Evolutionary conservation across 2,888 invertebrate species (phyloP).

Genomic region (Amiota communis): DNA sequence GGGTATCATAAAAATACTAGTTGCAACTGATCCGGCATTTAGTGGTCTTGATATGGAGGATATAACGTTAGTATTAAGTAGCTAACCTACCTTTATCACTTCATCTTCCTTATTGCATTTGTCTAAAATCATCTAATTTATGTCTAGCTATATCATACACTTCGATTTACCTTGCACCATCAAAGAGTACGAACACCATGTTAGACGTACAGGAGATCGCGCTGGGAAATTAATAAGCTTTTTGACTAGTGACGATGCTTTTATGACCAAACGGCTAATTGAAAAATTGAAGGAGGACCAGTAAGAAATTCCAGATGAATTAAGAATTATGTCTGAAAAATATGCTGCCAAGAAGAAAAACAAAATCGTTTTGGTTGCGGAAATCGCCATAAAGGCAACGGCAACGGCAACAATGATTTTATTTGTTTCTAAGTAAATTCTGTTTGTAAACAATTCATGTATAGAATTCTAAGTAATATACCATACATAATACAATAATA

Average conservation of each 20-base stretch:
- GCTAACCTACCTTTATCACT: background rate
- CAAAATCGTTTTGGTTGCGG: no score
- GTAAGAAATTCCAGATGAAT: no score
- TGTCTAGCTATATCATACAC: constrained; percentile 81
- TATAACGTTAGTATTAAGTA: constrained; percentile 76
- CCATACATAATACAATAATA: no score
- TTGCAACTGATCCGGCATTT: constrained; percentile 92
- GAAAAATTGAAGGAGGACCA: no score
- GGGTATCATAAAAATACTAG: constrained; percentile 52
- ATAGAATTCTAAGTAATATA: no score
- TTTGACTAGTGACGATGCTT: constrained; percentile 87
- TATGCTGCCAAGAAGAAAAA: no score
- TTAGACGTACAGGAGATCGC: constrained; percentile 93
- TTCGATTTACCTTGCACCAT: constrained; percentile 93
- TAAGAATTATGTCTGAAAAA: no score
- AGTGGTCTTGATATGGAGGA: constrained; percentile 92
- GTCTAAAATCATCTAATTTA: rapidly evolving
- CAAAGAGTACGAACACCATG: constrained; percentile 91
- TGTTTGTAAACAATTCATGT: no score
- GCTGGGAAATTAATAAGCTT: constrained; percentile 88
- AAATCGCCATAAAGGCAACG: no score
- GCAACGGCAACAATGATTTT: no score
- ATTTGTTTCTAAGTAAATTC: no score
- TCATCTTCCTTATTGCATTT: background rate
- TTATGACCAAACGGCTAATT: constrained; percentile 85